Evolutionary conservation across 2,113 vertebrate species (phyloP), one percentile per base, ranked within the genome.

Genomic region (Lutjanus erythropterus): DNA sequence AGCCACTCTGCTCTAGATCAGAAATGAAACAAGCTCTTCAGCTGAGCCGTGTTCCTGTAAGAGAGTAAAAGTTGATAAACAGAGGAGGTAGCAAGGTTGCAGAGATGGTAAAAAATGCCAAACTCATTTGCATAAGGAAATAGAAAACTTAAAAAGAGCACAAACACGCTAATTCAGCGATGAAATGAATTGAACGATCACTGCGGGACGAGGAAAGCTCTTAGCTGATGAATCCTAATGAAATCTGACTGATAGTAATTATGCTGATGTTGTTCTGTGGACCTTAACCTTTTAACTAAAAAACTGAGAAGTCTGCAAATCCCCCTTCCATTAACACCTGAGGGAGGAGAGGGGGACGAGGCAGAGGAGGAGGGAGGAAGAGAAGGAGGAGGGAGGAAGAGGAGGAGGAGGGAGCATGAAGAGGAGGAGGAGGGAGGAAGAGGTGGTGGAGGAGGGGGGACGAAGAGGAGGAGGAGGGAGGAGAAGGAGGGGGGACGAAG

Each of bases 251-350:
- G 83, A 83, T 86, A 65, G 75, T 87, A 81, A 92, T 91, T 91
- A 88, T 88, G 91, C 87, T 88, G 89, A 91, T 90, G 85, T 89
- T 89, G 88, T 88, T 92, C 89, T 84, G 71, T 86, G 83, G 88
- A 91, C 84, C 88, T 84, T 44, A 91, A 88, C 87, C 85, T 85
- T 71, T 72, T 86, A 69, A 79, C 74, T 56, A 16, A 75, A 86
- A 83, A 87, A 83, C 41, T 84, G 83, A 91, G 77, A 83, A 78
- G 80, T 91, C 86, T 80, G 86, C 89, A 91, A 80, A 85, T 74
- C 76, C 66, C 71, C 67, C 76, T 70, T 84, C 35, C 87, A 86
- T 81, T 80, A 78, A 86, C 71, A 79, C 88, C 82, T 75, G 75
- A 58, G 80, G 80, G 81, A 65, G 78, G 33, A 37, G 60, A 18